Conservation (phyloP, 2,797 vertebrate genomes). For the Tympanoctomys barrerae region DNA sequence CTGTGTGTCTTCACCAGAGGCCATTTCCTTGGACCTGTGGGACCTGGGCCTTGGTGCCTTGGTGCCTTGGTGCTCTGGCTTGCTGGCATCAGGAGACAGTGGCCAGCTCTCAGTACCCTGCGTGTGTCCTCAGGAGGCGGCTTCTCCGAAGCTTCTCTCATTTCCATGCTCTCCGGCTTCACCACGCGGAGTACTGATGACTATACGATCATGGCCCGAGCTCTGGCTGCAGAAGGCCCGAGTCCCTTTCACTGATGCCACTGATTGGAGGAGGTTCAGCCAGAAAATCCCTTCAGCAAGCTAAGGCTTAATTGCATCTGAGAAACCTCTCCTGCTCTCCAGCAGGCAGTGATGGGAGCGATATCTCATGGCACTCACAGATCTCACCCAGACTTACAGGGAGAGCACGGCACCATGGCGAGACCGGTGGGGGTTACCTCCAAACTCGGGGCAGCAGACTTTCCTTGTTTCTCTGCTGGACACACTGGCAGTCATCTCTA, state of each 20-base stretch:
- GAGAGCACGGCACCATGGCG: neutral
- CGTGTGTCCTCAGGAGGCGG: too few species aligned
- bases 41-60: rapidly evolving
- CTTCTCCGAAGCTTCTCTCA: neutral
- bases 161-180: neutral
- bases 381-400: neutral
- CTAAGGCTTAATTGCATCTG: neutral
- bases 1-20: neutral
- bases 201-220: too few species aligned
- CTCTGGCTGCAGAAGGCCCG: neutral
- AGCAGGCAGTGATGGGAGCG: neutral
- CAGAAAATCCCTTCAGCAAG: neutral
- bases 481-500: neutral
- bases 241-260: neutral
- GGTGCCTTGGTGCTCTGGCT: rapidly evolving
- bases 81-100: neutral
- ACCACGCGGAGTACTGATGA: too few species aligned
- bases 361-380: neutral
- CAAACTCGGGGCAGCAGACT: neutral
- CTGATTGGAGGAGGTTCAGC: neutral
- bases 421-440: neutral
- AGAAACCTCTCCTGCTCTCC: neutral
- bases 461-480: neutral
- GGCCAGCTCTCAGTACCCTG: neutral
- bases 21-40: neutral